These are phyloP conservation scores for Calvadosia cruxmelitensis DNA, from an alignment of 30 jellyfish, hydroid and myxozoan genomes.

Conservation along the genomic window DNA sequence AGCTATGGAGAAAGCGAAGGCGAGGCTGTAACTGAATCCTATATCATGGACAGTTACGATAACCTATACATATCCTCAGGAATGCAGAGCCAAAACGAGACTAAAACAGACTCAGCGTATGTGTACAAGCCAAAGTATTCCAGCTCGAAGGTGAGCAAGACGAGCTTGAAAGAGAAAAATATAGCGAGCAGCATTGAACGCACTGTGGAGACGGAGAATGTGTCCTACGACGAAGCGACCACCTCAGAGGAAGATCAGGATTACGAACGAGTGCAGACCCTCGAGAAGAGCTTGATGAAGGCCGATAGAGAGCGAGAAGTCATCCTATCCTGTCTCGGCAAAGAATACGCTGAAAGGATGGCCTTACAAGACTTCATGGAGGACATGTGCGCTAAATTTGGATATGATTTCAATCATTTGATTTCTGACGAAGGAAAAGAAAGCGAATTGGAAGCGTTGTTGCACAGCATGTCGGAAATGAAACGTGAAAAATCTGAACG, in stretches of 20 bases:
- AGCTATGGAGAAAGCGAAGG: background rate
- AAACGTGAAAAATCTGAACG: background rate
- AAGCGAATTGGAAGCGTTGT: conserved; percentile 22
- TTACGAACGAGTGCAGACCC: conserved; percentile 25
- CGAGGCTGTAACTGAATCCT: background rate
- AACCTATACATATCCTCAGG: background rate
- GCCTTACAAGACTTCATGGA: conserved; percentile 52
- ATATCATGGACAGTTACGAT: background rate
- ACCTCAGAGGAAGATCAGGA: conserved; percentile 17
- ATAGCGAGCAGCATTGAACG: background rate
- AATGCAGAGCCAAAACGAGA: background rate
- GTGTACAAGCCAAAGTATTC: background rate
- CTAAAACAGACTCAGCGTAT: too few species aligned
- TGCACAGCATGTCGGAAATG: conserved; percentile 22
- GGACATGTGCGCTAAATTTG: conserved; percentile 49
- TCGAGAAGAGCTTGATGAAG: conserved; percentile 52
- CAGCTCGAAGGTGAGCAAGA: too few species aligned
- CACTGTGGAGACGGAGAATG: background rate
- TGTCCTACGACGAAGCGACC: background rate
- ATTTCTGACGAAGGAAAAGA: conserved; percentile 21
- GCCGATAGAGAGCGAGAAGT: conserved; percentile 78
- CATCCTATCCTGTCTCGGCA: conserved; percentile 63
- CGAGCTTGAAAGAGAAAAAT: too few species aligned
- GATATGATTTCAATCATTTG: conserved; percentile 31
- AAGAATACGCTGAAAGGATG: conserved; percentile 55